Conservation (phyloP, 2,888 invertebrate species). For the Tachina fera region DNA sequence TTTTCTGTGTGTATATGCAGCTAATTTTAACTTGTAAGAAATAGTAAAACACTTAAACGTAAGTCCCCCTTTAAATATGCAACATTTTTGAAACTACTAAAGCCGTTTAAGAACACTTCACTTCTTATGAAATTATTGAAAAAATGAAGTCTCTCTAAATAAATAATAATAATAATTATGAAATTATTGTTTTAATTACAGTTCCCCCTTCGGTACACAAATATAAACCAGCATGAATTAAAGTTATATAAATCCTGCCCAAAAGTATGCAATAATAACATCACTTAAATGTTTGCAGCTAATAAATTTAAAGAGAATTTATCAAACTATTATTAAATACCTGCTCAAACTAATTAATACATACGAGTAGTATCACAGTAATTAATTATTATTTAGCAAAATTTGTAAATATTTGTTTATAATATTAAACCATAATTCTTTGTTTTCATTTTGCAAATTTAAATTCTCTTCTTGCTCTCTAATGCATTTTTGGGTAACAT, state of each 20-base stretch:
- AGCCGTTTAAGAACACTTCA: too few species aligned
- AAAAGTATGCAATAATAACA: not conserved
- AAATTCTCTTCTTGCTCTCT: not conserved
- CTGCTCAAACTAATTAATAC: conserved; percentile 11
- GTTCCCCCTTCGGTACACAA: too few species aligned
- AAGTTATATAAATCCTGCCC: not conserved
- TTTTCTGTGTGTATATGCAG: too few species aligned
- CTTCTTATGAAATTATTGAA: too few species aligned
- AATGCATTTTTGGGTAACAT: not conserved
- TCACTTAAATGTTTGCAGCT: not conserved
- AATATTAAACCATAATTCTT: not conserved
- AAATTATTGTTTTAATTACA: too few species aligned
- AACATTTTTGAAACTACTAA: too few species aligned
- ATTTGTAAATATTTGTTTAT: not conserved
- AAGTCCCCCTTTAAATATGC: too few species aligned
- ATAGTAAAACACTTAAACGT: too few species aligned
- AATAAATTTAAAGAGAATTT: not conserved
- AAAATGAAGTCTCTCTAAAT: too few species aligned
- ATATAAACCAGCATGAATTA: too few species aligned
- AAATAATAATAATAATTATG: too few species aligned
- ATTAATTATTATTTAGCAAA: conserved; percentile 22
- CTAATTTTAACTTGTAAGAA: too few species aligned
- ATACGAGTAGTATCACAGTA: not conserved
- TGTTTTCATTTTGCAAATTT: not conserved
- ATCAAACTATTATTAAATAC: conserved; percentile 1